phyloP scores from a whole-genome alignment of 2,113 vertebrate genomes.

The Cygnus atratus region DNA sequence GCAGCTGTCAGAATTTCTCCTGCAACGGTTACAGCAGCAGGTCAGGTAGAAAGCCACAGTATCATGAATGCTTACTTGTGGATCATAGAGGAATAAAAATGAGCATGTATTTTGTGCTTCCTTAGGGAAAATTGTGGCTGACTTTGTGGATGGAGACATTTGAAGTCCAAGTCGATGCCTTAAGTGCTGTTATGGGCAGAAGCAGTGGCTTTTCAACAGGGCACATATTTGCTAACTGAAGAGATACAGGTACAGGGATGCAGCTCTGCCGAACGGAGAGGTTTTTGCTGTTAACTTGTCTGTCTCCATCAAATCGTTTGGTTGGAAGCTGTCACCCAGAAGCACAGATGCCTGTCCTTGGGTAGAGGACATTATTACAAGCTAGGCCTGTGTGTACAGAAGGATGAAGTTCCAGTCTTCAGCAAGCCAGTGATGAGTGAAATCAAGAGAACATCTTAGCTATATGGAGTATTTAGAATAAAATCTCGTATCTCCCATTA shows the following conservation, averaged over 20 bases:
- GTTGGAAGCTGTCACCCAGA: conserved; percentile 31
- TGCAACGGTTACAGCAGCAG: not conserved
- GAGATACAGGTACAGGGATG: not conserved
- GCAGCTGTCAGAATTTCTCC: not conserved
- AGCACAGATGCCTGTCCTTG: conserved; percentile 58
- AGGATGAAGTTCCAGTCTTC: not conserved
- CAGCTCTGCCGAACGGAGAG: not conserved
- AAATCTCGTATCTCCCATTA: not conserved
- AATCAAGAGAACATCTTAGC: not conserved
- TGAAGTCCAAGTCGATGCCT: not conserved
- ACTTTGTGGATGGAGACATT: not conserved
- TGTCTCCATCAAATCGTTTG: not conserved
- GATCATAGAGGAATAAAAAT: not conserved
- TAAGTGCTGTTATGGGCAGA: not conserved
- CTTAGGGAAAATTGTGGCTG: not conserved
- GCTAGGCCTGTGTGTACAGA: not conserved
- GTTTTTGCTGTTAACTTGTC: not conserved
- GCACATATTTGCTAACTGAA: not conserved
- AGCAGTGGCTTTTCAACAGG: not conserved
- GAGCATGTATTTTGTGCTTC: not conserved
- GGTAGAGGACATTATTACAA: conserved; percentile 35
- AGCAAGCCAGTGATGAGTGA: not conserved
- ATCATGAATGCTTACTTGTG: not conserved
- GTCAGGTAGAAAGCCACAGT: not conserved
- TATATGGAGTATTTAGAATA: not conserved